Evolutionary conservation across 2,797 vertebrate genomes (phyloP), one percentile per base, ranked within the genome.

Genomic region (Holocentrus rufus): DNA sequence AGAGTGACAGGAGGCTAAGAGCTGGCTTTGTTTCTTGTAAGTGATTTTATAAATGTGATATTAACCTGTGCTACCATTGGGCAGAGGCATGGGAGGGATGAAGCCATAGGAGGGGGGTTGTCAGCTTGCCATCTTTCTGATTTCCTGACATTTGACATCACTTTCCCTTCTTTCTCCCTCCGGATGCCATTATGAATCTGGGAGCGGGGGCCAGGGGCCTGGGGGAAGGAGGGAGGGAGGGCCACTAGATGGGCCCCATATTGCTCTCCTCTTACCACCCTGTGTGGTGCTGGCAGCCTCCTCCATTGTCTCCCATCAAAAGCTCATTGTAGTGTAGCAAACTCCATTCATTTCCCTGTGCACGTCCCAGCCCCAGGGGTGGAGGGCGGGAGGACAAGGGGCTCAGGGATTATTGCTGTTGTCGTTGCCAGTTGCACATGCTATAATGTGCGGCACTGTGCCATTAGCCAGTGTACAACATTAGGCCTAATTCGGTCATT

Each of bases 291-390:
- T 93, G 92, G 92, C 93, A 94, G 93, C 90, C 90, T 92, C 89
- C 88, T 94, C 93, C 92, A 94, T 95, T 95, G 94, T 95, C 91
- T 93, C 92, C 93, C 94, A 95, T 95, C 94, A 95, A 95, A 95
- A 95, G 93, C 93, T 95, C 94, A 94, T 94, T 94, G 94, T 94
- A 92, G 93, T 93, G 92, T 93, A 85, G 93, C 93, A 93, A 94
- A 94, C 93, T 92, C 93, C 93, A 95, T 95, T 95, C 93, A 94
- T 94, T 93, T 93, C 91, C 91, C 91, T 50, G 83, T 74, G 85
- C 90, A 80, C 88, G 74, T 91, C 86, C 90, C 88, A 92, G 92
- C 93, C 93, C 93, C 91, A 88, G 91, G 93, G 93, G 91, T 82
- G 85, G 83, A 85, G 89, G 89, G 91, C 87, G 89, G 91, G 81